phyloP scores from a whole-genome alignment of 2,113 vertebrate genomes.

The Fregetta grallaria region DNA sequence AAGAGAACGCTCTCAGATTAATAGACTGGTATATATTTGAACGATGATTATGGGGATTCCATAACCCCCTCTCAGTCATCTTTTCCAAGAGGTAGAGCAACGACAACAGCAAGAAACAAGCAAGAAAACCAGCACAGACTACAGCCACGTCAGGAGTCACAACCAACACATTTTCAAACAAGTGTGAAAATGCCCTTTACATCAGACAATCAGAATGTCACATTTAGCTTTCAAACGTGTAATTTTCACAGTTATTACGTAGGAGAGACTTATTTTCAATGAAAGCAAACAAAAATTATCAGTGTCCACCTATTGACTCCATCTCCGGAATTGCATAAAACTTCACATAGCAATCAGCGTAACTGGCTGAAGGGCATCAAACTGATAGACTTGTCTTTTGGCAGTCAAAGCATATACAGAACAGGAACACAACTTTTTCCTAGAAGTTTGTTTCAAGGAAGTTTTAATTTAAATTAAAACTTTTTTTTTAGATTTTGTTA shows the following conservation, averaged over 20 bases:
- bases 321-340: background rate
- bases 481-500: background rate
- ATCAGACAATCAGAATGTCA: background rate
- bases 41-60: constrained; percentile 17
- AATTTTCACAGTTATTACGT: background rate
- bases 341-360: background rate
- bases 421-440: background rate
- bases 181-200: background rate
- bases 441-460: background rate
- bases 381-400: background rate
- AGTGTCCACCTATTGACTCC: background rate
- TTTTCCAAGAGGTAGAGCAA: background rate
- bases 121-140: background rate
- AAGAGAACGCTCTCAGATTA: constrained; percentile 10
- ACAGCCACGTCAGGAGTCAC: background rate
- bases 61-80: background rate
- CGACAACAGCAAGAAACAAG: constrained; percentile 1
- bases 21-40: background rate
- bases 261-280: background rate
- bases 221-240: background rate
- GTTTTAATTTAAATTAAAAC: background rate
- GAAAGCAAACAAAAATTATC: background rate
- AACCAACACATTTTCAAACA: background rate
- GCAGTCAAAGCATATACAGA: background rate
- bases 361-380: background rate